Evolutionary conservation across 2,113 vertebrate species (phyloP).

Genomic region (Pyxicephalus adspersus): DNA sequence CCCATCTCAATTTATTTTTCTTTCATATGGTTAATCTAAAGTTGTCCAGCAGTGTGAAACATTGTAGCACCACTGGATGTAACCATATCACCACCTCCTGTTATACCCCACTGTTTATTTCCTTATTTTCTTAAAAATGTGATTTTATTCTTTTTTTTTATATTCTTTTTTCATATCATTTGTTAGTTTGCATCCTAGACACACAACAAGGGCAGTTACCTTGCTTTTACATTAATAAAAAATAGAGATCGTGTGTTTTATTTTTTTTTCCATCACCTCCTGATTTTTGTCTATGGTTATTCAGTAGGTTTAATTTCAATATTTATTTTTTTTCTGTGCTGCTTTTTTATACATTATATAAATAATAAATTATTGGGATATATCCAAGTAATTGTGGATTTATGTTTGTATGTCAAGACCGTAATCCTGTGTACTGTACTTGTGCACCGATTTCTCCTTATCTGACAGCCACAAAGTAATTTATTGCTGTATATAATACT

Average conservation of each 20-base stretch:
- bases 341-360: conserved; percentile 74
- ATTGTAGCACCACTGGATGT: conserved; percentile 14
- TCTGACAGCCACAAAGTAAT: conserved; percentile 78
- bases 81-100: conserved; percentile 12
- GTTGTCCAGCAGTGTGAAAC: neutral
- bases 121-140: conserved; percentile 63
- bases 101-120: conserved; percentile 19
- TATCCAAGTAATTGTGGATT: conserved; percentile 81
- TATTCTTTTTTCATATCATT: neutral
- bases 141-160: neutral
- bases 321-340: conserved; percentile 89
- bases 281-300: conserved; percentile 66
- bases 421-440: conserved; percentile 75
- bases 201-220: conserved; percentile 64
- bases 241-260: conserved; percentile 56
- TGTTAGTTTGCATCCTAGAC: conserved; percentile 15
- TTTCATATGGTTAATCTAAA: neutral
- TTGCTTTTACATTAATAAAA: conserved; percentile 61
- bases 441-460: conserved; percentile 68
- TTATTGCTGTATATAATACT: conserved; percentile 84
- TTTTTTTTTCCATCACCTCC: conserved; percentile 56
- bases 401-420: conserved; percentile 70
- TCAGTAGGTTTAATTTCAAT: conserved; percentile 79
- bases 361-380: conserved; percentile 89
- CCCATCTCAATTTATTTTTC: too few species aligned